Percentiles rank a stretch among this genome's conserved stretches.
Evolutionary conservation across 2,888 invertebrate genomes (phyloP).

Genomic region (Neoitamus cyanurus): DNA sequence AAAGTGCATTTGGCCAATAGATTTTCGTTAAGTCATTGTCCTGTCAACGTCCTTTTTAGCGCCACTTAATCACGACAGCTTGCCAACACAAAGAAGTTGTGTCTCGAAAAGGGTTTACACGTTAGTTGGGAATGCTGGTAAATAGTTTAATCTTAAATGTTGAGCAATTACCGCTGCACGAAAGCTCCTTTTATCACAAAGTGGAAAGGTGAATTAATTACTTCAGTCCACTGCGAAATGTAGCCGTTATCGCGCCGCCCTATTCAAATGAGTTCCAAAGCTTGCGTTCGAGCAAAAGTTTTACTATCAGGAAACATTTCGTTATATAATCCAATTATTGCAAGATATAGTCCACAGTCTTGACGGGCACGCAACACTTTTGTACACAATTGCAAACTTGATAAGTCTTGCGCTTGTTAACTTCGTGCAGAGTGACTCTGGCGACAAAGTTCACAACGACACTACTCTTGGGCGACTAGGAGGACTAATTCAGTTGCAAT

Average conservation of each 20-base stretch:
- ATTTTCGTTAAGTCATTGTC: slow-evolving; percentile 21
- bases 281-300: slow-evolving; percentile 32
- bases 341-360: slow-evolving; percentile 47
- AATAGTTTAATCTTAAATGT: slow-evolving; percentile 41
- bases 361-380: slow-evolving; percentile 42
- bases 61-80: slow-evolving; percentile 17
- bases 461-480: not conserved
- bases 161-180: slow-evolving; percentile 36
- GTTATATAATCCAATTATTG: slow-evolving; percentile 52
- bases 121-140: slow-evolving; percentile 11
- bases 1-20: not conserved
- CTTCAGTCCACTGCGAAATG: slow-evolving; percentile 40
- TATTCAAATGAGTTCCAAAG: slow-evolving; percentile 40
- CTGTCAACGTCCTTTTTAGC: slow-evolving; percentile 34
- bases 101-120: not conserved
- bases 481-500: not conserved
- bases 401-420: slow-evolving; percentile 25
- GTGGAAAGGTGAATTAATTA: slow-evolving; percentile 43
- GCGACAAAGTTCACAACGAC: slow-evolving; percentile 16
- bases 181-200: slow-evolving; percentile 41
- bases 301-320: slow-evolving; percentile 49
- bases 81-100: slow-evolving; percentile 5
- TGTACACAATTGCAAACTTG: not conserved
- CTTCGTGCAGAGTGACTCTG: not conserved
- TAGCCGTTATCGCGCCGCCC: slow-evolving; percentile 24